Base-by-base conservation (phyloP, 2,113 vertebrate species). In the Coracopsis vasa region DNA sequence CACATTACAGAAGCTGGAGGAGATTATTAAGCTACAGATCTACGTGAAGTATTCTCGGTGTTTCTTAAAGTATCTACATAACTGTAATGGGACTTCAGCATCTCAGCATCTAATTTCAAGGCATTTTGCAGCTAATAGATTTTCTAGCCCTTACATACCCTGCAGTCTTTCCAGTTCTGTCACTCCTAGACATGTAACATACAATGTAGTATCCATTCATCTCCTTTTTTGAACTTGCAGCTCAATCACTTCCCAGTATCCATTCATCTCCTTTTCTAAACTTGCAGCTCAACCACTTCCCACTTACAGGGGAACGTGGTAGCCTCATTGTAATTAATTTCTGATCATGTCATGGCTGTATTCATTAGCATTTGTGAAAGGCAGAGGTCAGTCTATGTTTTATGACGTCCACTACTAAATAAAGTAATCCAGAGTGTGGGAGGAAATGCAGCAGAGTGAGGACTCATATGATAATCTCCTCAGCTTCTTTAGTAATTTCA, bases 341-440 rank as follows among this genome's bases (percentile, higher is more conserved):
- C 64, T 64, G 54, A 13, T 71, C 4, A 0, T 71, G 33, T 28
- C 47, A 60, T 6, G 14, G 11, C 42, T 64, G 8, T 45, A 20
- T 54, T 81, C 25, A 60, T 58, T 8, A 39, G 15, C 13, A 21
- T 3, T 27, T 17, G 8, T 45, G 42, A 80, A 92, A 86, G 56
- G 31, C 23, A 92, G 78, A 60, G 10, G 35, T 60, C 56, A 82
- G 10, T 2, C 47, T 25, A 18, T 31, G 31, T 33, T 23, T 88
- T 47, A 33, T 0, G 1, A 25, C 31, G n/a, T 1, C 2, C 6
- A 5, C 3, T 35, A 50, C 10, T 35, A 41, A 35, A 60, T 20
- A 7, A 47, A 83, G 16, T 20, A 11, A 37, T 27, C 13, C 61
- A 58, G 35, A 62, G 7, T 35, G 9, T 8, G 33, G 17, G 35